Evolutionary conservation across 2,888 invertebrate genomes (phyloP).

Genomic region (Catocala sponsa): DNA sequence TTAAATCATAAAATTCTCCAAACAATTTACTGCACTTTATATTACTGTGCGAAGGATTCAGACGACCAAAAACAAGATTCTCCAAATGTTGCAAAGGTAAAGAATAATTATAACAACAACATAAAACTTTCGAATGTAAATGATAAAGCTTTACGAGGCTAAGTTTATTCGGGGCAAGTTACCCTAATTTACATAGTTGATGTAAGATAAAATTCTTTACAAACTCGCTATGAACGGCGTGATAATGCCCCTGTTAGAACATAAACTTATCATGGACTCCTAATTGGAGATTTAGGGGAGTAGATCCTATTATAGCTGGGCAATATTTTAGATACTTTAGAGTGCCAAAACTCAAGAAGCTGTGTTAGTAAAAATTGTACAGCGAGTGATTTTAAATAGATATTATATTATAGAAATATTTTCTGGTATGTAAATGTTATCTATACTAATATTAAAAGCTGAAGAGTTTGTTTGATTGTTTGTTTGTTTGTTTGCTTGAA

Average conservation of each 20-base stretch:
- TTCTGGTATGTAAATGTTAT: no score
- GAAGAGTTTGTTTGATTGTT: no score
- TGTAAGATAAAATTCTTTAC: slow-evolving; percentile 41
- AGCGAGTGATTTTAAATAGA: no score
- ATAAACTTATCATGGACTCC: slow-evolving; percentile 9
- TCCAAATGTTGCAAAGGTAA: slow-evolving; percentile 22
- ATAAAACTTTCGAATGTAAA: slow-evolving; percentile 41
- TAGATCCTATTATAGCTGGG: neutral
- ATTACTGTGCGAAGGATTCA: no score
- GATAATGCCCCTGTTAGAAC: slow-evolving; percentile 38
- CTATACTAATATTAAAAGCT: no score
- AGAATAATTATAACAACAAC: slow-evolving; percentile 45
- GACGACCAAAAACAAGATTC: neutral
- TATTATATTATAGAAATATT: no score
- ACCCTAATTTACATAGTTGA: slow-evolving; percentile 48
- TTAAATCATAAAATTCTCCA: no score
- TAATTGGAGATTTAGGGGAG: slow-evolving; percentile 29
- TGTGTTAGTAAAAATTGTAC: no score
- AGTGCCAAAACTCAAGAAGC: no score
- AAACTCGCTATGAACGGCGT: slow-evolving; percentile 43
- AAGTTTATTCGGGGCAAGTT: slow-evolving; percentile 47
- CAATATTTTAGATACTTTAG: no score
- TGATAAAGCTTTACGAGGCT: slow-evolving; percentile 49
- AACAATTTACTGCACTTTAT: no score
- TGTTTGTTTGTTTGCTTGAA: no score